phyloP scores from a whole-genome alignment of 1,140 invertebrate genomes.

The Neodiprion virginianus region DNA sequence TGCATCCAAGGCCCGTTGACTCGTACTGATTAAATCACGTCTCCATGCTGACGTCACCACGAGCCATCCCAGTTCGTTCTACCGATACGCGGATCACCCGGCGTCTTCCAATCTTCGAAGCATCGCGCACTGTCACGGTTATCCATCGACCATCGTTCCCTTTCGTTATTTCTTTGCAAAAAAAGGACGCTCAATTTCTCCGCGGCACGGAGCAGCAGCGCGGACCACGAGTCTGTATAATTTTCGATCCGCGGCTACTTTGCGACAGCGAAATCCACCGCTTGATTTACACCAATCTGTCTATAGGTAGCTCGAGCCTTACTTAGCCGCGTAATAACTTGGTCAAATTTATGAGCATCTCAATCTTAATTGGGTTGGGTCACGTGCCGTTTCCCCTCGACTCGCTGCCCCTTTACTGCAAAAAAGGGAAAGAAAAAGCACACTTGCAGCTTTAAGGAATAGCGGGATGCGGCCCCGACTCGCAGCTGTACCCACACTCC shows the following conservation, averaged over 20 bases:
- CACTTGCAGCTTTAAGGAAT: not conserved
- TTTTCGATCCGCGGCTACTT: not conserved
- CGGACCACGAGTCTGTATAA: not conserved
- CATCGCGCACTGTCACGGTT: not conserved
- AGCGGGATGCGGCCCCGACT: not conserved
- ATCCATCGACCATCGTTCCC: too few species aligned
- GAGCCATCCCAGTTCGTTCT: not conserved
- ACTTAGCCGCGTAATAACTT: not conserved
- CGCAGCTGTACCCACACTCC: constrained; percentile 9
- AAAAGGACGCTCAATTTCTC: too few species aligned
- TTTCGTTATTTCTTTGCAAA: too few species aligned
- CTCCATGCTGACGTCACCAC: not conserved
- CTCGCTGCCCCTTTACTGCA: not conserved
- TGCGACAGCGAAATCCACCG: not conserved
- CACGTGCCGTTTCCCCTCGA: not conserved
- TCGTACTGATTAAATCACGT: not conserved
- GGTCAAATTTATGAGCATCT: not conserved
- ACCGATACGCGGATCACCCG: not conserved
- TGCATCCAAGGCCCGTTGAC: not conserved
- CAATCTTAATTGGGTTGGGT: constrained; percentile 7
- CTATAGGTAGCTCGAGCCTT: not conserved
- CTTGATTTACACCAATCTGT: not conserved
- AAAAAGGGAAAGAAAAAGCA: not conserved
- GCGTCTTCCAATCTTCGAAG: not conserved
- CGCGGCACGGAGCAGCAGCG: too few species aligned